Percentiles rank a stretch among this genome's conserved stretches.
phyloP scores from a whole-genome alignment of 2,888 invertebrate species.

The Aspidiotus destructor region DNA sequence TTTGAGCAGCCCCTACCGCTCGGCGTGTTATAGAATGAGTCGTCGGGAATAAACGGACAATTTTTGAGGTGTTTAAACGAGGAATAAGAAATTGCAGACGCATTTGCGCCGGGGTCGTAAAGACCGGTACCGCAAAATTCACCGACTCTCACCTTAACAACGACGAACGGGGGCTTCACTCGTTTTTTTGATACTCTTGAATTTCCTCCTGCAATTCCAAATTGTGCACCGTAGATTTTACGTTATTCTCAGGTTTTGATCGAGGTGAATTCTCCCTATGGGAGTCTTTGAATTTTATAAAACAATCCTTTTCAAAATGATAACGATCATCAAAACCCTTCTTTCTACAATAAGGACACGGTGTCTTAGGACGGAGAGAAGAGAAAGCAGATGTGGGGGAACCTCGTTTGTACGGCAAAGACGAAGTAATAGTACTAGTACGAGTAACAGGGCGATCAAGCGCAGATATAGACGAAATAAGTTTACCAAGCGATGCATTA shows the following conservation, averaged over 20 bases:
- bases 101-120: conserved; percentile 6
- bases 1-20: background rate
- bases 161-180: background rate
- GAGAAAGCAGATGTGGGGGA: background rate
- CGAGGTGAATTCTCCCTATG: background rate
- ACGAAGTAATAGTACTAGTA: conserved; percentile 2
- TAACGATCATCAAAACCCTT: background rate
- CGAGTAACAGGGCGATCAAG: background rate
- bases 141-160: background rate
- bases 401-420: background rate
- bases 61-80: background rate
- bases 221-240: background rate
- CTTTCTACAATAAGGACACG: background rate
- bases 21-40: background rate
- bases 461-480: background rate
- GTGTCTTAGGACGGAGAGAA: background rate
- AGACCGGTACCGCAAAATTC: background rate
- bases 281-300: background rate
- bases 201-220: background rate
- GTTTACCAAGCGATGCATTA: background rate
- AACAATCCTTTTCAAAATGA: background rate
- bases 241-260: background rate
- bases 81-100: background rate
- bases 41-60: background rate
- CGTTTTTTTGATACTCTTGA: background rate